These are phyloP conservation scores for Microcebus tavaratra DNA, from an alignment of 2,113 vertebrate genomes.

Conservation along the genomic window DNA sequence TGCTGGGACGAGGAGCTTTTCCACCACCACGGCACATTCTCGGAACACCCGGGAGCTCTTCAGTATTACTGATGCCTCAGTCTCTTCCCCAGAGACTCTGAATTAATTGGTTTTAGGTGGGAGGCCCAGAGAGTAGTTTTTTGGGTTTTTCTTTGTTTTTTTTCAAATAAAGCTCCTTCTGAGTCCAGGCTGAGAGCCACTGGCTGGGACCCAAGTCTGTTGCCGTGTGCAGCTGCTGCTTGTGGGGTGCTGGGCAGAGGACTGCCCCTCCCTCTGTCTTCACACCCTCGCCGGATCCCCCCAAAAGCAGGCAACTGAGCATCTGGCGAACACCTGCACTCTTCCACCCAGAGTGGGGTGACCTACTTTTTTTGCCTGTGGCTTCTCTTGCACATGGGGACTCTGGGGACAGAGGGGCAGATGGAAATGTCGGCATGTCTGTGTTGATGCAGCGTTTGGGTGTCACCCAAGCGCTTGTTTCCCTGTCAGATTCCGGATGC, in stretches of 20 bases:
- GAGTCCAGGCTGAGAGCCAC: not conserved
- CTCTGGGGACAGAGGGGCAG: slow-evolving; percentile 62
- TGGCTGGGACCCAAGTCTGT: not conserved
- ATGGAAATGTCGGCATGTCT: slow-evolving; percentile 63
- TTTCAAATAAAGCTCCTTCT: not conserved
- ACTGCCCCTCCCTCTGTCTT: too few species aligned
- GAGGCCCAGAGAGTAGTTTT: not conserved
- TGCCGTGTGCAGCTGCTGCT: not conserved
- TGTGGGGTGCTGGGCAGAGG: not conserved
- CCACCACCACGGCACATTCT: accelerated
- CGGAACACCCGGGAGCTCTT: not conserved
- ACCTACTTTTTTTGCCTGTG: slow-evolving; percentile 54
- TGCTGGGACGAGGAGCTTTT: not conserved
- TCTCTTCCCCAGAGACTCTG: not conserved
- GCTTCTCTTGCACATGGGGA: not conserved
- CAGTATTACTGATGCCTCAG: not conserved
- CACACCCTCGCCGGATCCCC: accelerated
- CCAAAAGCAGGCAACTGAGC: not conserved
- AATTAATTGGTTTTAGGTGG: not conserved
- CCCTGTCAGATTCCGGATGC: slow-evolving; percentile 64
- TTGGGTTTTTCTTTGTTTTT: not conserved
- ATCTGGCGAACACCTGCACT: slow-evolving; percentile 22
- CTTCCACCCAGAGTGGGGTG: not conserved
- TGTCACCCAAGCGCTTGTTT: slow-evolving; percentile 60
- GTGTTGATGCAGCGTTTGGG: slow-evolving; percentile 64